Evolutionary conservation across 2,797 vertebrate genomes (phyloP).

Genomic region (Propithecus deckenii): DNA sequence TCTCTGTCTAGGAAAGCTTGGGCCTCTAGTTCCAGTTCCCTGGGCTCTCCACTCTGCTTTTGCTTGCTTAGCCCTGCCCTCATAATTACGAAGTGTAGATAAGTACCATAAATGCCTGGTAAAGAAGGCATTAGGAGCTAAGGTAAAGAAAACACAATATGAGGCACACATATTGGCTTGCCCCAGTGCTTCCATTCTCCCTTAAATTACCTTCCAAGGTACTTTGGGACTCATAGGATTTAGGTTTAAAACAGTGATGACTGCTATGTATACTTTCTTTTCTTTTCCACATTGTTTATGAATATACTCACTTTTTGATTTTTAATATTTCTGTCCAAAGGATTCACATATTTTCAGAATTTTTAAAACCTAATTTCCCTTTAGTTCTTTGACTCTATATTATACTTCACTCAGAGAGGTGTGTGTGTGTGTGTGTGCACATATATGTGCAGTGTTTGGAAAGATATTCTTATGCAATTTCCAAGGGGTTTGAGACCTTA

Average conservation of each 20-base stretch:
- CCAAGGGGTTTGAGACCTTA: neutral
- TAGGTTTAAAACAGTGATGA: neutral
- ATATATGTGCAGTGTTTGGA: neutral
- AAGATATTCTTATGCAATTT: neutral
- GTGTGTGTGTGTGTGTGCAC: neutral
- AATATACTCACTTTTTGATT: neutral
- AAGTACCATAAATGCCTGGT: no score
- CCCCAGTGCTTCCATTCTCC: no score
- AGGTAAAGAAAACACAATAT: neutral
- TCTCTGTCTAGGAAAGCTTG: neutral
- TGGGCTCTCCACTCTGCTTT: neutral
- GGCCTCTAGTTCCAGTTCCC: no score
- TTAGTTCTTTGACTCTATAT: neutral
- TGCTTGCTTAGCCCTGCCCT: neutral
- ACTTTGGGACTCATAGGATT: neutral
- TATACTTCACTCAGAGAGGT: neutral
- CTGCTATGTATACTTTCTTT: neutral
- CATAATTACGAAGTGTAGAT: neutral
- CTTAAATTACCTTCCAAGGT: neutral
- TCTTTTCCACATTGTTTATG: neutral
- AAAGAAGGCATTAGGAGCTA: no score
- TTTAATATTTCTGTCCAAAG: neutral
- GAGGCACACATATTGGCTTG: fast-evolving
- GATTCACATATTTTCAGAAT: neutral
- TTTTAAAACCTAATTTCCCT: neutral